A percentile compares a stretch with the other conserved stretches of the same genome.
Conservation (phyloP, 2,113 vertebrate species). For the Cryptotis parvus region DNA sequence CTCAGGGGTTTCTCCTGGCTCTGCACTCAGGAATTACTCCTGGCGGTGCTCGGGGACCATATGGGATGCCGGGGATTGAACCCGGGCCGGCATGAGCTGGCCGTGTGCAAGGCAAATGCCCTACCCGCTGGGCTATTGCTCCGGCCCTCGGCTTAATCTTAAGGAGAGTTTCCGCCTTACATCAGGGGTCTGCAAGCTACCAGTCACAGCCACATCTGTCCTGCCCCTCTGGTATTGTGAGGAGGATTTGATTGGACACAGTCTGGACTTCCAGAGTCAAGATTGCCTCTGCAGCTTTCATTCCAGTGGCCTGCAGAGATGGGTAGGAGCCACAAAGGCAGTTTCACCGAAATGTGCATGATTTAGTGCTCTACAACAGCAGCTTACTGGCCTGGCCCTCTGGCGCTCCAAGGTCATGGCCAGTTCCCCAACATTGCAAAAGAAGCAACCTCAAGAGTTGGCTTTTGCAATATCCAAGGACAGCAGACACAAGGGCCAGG, state of each 20-base stretch:
- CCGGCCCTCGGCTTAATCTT: too few relatives aligned
- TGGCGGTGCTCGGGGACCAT: too few relatives aligned
- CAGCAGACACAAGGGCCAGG: too few relatives aligned
- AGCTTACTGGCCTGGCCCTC: background rate
- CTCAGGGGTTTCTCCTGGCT: too few relatives aligned
- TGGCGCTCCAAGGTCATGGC: background rate
- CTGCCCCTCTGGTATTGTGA: background rate
- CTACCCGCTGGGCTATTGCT: too few relatives aligned
- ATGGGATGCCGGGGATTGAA: too few relatives aligned
- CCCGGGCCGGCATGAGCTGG: too few relatives aligned
- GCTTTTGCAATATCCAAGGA: too few relatives aligned
- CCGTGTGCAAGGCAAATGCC: too few relatives aligned
- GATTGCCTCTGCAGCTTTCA: background rate
- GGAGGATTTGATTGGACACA: slow-evolving; percentile 29
- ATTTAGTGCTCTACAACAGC: background rate
- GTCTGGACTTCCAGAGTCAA: background rate
- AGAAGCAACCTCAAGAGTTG: background rate
- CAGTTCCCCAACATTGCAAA: background rate
- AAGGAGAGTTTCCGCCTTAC: background rate
- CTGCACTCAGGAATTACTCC: too few relatives aligned
- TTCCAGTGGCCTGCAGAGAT: background rate
- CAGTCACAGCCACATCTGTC: too few relatives aligned
- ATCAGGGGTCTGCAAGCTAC: background rate
- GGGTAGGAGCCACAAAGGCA: background rate
- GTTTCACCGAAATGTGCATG: background rate